Evolutionary conservation across 1,140 invertebrate species (phyloP), one percentile per base, ranked within the genome.

Genomic region (Vanessa tameamea): DNA sequence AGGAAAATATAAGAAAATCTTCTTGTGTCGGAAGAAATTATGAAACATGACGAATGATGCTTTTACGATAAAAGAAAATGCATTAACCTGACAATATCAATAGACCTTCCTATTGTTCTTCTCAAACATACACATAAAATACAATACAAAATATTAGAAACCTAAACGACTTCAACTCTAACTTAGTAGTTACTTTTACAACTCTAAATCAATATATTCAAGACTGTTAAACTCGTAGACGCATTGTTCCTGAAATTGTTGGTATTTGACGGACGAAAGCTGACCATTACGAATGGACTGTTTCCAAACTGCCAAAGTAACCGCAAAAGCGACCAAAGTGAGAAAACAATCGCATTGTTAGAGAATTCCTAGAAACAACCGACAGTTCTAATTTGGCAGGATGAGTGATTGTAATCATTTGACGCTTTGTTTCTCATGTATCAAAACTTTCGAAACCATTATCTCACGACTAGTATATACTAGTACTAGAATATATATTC

Each of bases 321-420:
- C 87, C 82, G 75, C 85, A 79, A 75, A 77, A 78, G 81, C 75
- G 79, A 74, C 78, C 81, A 72, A 82, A 87, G 79, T 84, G 80
- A 77, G 87, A 82, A 86, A 90, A 92, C 84, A 87, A 87, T 87
- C 83, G 85, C 85, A 87, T 88, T 86, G 86, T 92, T 92, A 69
- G 73, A 61, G 78, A 86, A 85, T 86, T 87, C 79, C 83, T 80
- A 81, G 76, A 75, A 79, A 80, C 82, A 79, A 80, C 82, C 82
- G 82, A 83, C 86, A 85, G 80, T 76, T 84, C 79, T 84, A 84
- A 87, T 87, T 88, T 85, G 78, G 78, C 77, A 82, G 79, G 80
- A 88, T 88, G 80, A 86, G 72, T 80, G 78, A 85, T 86, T 78
- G 83, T 79, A 73, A 75, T 78, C 69, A 78, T 81, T 81, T 78